Percentiles rank a stretch among this genome's conserved stretches.
Conservation (phyloP, 2,888 invertebrate genomes). For the Drosophila aldrichi region DNA sequence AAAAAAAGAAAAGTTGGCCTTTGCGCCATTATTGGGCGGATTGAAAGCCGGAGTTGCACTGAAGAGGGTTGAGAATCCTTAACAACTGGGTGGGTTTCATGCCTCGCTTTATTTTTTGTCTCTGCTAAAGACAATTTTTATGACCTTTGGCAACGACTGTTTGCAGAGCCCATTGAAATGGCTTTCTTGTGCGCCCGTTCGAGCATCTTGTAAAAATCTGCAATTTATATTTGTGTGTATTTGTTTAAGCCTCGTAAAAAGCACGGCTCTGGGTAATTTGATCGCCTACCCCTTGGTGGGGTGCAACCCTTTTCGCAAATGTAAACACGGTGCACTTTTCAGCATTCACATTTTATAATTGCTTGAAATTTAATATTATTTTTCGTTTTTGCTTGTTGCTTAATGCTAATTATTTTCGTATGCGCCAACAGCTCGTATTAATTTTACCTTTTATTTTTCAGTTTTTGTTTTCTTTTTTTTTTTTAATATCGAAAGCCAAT, state of each 20-base stretch:
- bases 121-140: conserved; percentile 77
- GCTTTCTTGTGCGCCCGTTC: conserved; percentile 61
- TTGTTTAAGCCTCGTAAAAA: conserved; percentile 68
- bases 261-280: conserved; percentile 53
- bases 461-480: conserved; percentile 8
- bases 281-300: conserved; percentile 31
- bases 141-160: conserved; percentile 79
- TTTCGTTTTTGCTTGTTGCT: conserved; percentile 40
- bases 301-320: conserved; percentile 50
- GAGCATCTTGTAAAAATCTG: conserved; percentile 66
- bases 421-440: conserved; percentile 37
- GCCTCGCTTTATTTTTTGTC: conserved; percentile 7
- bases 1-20: conserved; percentile 27
- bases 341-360: conserved; percentile 70
- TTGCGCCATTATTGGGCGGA: conserved; percentile 34
- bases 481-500: conserved; percentile 67
- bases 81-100: conserved; percentile 14
- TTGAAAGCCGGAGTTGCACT: background rate
- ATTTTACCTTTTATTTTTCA: conserved; percentile 10
- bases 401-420: conserved; percentile 76
- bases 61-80: background rate
- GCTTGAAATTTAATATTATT: conserved; percentile 80
- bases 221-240: conserved; percentile 69
- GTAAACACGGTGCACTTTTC: conserved; percentile 61
- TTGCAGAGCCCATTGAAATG: conserved; percentile 76